These are phyloP conservation scores for Coronaproctus castanopsis DNA, from an alignment of 2,888 invertebrate genomes.

Conservation along the genomic window DNA sequence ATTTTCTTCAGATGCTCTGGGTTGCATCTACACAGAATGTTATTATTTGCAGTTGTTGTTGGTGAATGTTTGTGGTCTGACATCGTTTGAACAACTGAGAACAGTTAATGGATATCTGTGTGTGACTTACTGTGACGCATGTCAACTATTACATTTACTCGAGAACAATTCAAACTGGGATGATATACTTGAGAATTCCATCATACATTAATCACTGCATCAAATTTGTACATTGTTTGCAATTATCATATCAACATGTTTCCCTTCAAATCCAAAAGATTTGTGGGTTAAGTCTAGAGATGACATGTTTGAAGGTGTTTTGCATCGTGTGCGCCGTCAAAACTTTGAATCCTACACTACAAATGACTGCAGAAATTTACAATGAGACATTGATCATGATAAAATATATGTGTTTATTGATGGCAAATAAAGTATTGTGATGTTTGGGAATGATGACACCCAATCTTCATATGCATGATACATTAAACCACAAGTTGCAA, in stretches of 20 bases:
- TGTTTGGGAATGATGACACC: not conserved
- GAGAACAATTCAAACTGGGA: constrained; percentile 24
- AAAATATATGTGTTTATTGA: constrained; percentile 2
- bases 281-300: constrained; percentile 20
- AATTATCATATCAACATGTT: constrained; percentile 22
- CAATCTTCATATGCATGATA: too few species aligned
- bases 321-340: constrained; percentile 20
- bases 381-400: constrained; percentile 4
- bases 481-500: too few species aligned
- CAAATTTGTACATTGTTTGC: constrained; percentile 22
- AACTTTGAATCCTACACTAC: too few species aligned
- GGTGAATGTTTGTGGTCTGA: constrained; percentile 19
- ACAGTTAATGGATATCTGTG: constrained; percentile 21
- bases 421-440: constrained; percentile 2
- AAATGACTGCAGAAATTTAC: constrained; percentile 12
- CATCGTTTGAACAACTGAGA: constrained; percentile 20
- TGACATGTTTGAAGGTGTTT: constrained; percentile 20
- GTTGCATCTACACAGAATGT: constrained; percentile 15
- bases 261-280: constrained; percentile 19
- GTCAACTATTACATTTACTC: constrained; percentile 22
- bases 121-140: constrained; percentile 22
- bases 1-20: too few species aligned
- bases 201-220: constrained; percentile 15
- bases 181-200: constrained; percentile 14
- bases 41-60: constrained; percentile 14